Percentiles rank a stretch among this genome's conserved stretches.
Evolutionary conservation across 2,113 vertebrate species (phyloP).

Genomic region (Pogona vitticeps): DNA sequence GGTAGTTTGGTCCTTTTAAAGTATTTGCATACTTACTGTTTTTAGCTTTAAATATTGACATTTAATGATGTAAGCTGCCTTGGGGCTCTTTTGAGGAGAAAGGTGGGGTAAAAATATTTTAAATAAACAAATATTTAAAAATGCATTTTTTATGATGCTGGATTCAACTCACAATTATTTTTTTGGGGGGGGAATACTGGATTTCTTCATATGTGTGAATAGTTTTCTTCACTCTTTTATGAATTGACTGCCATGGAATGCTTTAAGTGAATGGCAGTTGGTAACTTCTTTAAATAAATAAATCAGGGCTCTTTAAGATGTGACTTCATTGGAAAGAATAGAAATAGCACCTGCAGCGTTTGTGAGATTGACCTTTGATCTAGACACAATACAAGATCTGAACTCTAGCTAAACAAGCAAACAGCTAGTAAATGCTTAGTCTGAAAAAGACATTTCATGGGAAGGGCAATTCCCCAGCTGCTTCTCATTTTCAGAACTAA

Average conservation of each 20-base stretch:
- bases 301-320: neutral
- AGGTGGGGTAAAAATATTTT: too few relatives aligned
- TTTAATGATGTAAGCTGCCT: too few relatives aligned
- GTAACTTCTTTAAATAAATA: neutral
- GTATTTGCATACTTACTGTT: too few relatives aligned
- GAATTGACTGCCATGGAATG: neutral
- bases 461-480: neutral
- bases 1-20: too few relatives aligned
- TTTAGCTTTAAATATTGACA: too few relatives aligned
- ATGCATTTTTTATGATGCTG: too few relatives aligned
- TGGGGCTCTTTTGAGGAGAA: too few relatives aligned
- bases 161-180: too few relatives aligned
- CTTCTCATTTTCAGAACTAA: neutral
- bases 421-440: neutral
- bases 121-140: too few relatives aligned
- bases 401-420: constrained; percentile 2
- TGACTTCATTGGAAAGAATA: neutral
- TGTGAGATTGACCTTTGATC: neutral
- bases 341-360: neutral
- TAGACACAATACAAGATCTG: constrained; percentile 7
- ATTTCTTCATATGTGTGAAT: too few relatives aligned
- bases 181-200: too few relatives aligned
- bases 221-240: neutral
- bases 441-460: neutral
- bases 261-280: neutral